Evolutionary conservation across 1,140 invertebrate genomes (phyloP), one percentile per base, ranked within the genome.

Genomic region (Tribolium madens): DNA sequence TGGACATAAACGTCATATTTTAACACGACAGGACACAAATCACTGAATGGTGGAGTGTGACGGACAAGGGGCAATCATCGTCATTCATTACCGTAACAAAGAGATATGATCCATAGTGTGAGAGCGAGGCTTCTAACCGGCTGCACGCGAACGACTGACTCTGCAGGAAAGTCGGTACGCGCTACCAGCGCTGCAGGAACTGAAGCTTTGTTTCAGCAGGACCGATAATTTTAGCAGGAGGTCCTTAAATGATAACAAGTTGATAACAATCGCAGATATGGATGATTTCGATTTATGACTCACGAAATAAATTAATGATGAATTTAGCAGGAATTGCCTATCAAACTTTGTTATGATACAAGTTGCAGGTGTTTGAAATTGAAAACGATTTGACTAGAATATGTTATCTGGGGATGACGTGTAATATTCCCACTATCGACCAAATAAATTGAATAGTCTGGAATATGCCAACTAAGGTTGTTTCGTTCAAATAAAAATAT

Each of bases 1-100:
- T 79, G 52, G 79, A 80, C 76, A 81, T 77, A 68, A 78, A 78
- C 64, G 72, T 78, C 79, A 81, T 80, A 46, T 33, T 75, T 10
- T 75, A 14, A 73, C 14, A 74, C 73, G n/a, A 33, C 10, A 21
- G 10, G 46, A 53, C 36, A 64, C 57, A 57, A 12, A 64, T 26
- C 57, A 64, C 57, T 64, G 57, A 31, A n/a, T 60, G 18, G 18
- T 60, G 10, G 53, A 31, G 6, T 31, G 15, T 64, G 7, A 64
- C 57, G 53, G 18, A 60, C 57, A 64, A 52, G 18, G 26, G 26
- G 7, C 15, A 5, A 73, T 50, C 26, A 69, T 69, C 46, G 15
- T 50, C 15, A 47, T 71, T 47, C 64, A 47, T 47, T 52, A 50
- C 26, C 70, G 46, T 52, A 50, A 71, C 42, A 71, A 71, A 71